Percentiles rank a stretch among this genome's conserved stretches.
Conservation (phyloP, 2,888 invertebrate genomes). For the Epinotia bilunana region DNA sequence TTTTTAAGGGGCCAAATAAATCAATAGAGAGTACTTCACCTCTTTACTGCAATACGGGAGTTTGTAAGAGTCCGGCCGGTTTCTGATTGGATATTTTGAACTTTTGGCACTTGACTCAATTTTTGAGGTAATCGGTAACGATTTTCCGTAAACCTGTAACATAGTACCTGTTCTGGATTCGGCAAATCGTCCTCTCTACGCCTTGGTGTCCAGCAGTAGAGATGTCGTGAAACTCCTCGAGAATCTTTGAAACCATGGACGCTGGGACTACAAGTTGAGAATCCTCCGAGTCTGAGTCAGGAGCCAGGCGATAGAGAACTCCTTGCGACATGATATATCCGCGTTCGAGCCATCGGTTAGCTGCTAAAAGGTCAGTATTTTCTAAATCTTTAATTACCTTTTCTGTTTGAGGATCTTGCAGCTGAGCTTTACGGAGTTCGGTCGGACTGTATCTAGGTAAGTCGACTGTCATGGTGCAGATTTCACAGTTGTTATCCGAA, state of each 20-base stretch:
- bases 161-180: background rate
- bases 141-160: slow-evolving; percentile 6
- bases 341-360: slow-evolving; percentile 26
- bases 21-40: background rate
- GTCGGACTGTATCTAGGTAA: background rate
- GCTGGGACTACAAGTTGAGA: slow-evolving; percentile 32
- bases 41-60: background rate
- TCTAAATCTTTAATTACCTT: slow-evolving; percentile 19
- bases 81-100: slow-evolving; percentile 9
- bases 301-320: slow-evolving; percentile 21
- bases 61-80: background rate
- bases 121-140: background rate
- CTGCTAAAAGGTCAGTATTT: slow-evolving; percentile 16
- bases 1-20: slow-evolving; percentile 7
- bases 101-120: slow-evolving; percentile 1
- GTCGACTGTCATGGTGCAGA: slow-evolving; percentile 3
- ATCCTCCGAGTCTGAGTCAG: slow-evolving; percentile 20
- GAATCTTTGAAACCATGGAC: background rate
- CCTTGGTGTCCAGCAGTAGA: slow-evolving; percentile 1
- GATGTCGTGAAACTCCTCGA: background rate
- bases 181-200: background rate
- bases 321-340: slow-evolving; percentile 32
- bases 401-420: slow-evolving; percentile 2
- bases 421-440: slow-evolving; percentile 1
- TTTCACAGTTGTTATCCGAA: background rate